Conservation (phyloP, 2,113 vertebrate genomes). For the Eudyptes chrysolophus region DNA sequence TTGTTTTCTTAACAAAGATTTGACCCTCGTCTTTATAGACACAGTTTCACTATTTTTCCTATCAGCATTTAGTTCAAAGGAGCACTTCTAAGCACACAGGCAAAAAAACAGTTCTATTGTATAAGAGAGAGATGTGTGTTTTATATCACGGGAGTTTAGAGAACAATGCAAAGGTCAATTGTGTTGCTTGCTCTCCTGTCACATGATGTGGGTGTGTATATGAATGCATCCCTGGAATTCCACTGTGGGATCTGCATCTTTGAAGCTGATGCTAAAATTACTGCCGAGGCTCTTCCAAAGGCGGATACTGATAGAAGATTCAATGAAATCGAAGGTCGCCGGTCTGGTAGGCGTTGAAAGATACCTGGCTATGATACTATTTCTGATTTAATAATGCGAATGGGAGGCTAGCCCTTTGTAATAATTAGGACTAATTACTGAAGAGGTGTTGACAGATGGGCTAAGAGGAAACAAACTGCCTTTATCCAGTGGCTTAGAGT, state of each 20-base stretch:
- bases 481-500: slow-evolving; percentile 99
- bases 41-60: background rate
- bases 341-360: slow-evolving; percentile 91
- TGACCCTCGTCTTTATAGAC: slow-evolving; percentile 21
- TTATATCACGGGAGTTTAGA: slow-evolving; percentile 46
- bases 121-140: slow-evolving; percentile 27
- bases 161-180: slow-evolving; percentile 75
- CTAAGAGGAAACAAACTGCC: slow-evolving; percentile 99
- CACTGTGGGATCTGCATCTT: slow-evolving; percentile 82
- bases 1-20: background rate
- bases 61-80: slow-evolving; percentile 36
- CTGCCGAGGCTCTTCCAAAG: slow-evolving; percentile 72
- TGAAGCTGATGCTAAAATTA: slow-evolving; percentile 88
- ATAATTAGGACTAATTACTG: slow-evolving; percentile 99
- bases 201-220: slow-evolving; percentile 56
- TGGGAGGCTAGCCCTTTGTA: slow-evolving; percentile 97
- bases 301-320: slow-evolving; percentile 89
- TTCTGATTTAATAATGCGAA: slow-evolving; percentile 99
- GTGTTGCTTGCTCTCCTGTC: slow-evolving; percentile 62
- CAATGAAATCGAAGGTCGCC: slow-evolving; percentile 99
- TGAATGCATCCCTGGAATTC: slow-evolving; percentile 84
- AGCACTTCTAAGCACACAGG: background rate
- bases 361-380: slow-evolving; percentile 89
- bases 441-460: slow-evolving; percentile 97
- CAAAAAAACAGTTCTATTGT: background rate